Evolutionary conservation across 2,888 invertebrate species (phyloP).

Genomic region (Amphimallon solstitiale): DNA sequence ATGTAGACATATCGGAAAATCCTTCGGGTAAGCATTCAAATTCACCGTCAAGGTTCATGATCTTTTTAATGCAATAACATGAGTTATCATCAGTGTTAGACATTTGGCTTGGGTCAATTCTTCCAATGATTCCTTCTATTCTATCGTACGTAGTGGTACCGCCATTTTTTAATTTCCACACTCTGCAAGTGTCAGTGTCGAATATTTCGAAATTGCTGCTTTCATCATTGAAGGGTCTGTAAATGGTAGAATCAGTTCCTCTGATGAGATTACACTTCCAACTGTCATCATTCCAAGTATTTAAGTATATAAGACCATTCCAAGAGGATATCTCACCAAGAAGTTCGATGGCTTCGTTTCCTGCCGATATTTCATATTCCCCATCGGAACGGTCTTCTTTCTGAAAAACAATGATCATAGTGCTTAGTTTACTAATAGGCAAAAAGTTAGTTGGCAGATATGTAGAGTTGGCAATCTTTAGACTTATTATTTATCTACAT

Average conservation of each 20-base stretch:
- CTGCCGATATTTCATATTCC: conserved; percentile 69
- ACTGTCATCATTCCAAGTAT: conserved; percentile 56
- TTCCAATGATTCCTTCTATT: conserved; percentile 36
- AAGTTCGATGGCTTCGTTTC: conserved; percentile 64
- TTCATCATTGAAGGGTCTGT: conserved; percentile 70
- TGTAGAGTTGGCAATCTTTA: too few relatives aligned
- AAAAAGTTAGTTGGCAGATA: too few relatives aligned
- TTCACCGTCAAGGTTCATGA: conserved; percentile 34
- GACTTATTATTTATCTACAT: too few relatives aligned
- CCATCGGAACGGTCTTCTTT: conserved; percentile 71
- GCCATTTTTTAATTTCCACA: conserved; percentile 4
- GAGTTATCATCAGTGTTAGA: conserved; percentile 27
- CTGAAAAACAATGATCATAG: too few relatives aligned
- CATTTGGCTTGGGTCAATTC: conserved; percentile 9
- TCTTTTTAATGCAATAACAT: conserved; percentile 41
- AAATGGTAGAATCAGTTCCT: conserved; percentile 61
- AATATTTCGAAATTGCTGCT: conserved; percentile 63
- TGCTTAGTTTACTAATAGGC: too few relatives aligned
- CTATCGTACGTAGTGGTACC: conserved; percentile 30
- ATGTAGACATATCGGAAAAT: conserved; percentile 40
- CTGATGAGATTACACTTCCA: conserved; percentile 67
- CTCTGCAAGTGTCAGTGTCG: conserved; percentile 74
- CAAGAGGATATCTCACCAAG: conserved; percentile 67
- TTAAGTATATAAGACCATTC: conserved; percentile 52
- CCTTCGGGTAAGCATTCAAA: conserved; percentile 41